Evolutionary conservation across 2,797 vertebrate species (phyloP), one percentile per base, ranked within the genome.

Genomic region (Melanotaenia pygmaea): DNA sequence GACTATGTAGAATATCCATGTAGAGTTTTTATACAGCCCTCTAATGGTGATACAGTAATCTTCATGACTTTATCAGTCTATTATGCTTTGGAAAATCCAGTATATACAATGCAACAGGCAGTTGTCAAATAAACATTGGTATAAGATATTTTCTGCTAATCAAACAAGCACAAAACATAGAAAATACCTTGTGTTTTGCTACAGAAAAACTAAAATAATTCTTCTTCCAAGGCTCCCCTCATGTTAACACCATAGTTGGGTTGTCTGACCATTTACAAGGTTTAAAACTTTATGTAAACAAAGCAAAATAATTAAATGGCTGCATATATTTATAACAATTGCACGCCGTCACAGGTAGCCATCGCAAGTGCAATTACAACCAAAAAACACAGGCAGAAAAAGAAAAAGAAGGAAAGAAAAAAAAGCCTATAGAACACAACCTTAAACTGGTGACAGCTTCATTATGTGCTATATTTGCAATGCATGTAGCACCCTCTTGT

Each of bases 401-500:
- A 50, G 5, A 10, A 20, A 35, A 7, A 14, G 26, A 61, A 24
- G 1, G 56, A 30, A 8, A 61, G 70, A 47, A 60, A 30, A 5
- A 72, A 53, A 22, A 10, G 37, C 14, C 2, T 32, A 28, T 0
- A 6, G 20, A 58, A 43, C 3, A 47, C 7, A 9, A 53, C 14
- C 37, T 10, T 37, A 34, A 16, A 22, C 34, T 40, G 38, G 45
- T 40, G 50, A 37, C 26, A 38, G 43, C 54, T 70, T 26, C 13
- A 8, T 28, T 8, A 13, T 61, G 24, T 56, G 38, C 40, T 28
- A 45, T 67, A 77, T 85, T 66, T 67, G 30, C 56, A 75, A 82
- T 67, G 76, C 68, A 75, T 64, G 14, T 64, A 71, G 80, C 80
- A 8, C 89, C 89, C 84, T 86, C 93, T 88, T 32, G 82, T 90